Percentiles rank a stretch among this genome's conserved stretches.
Evolutionary conservation across 2,113 vertebrate genomes (phyloP).

Genomic region (Cebidichthys violaceus): DNA sequence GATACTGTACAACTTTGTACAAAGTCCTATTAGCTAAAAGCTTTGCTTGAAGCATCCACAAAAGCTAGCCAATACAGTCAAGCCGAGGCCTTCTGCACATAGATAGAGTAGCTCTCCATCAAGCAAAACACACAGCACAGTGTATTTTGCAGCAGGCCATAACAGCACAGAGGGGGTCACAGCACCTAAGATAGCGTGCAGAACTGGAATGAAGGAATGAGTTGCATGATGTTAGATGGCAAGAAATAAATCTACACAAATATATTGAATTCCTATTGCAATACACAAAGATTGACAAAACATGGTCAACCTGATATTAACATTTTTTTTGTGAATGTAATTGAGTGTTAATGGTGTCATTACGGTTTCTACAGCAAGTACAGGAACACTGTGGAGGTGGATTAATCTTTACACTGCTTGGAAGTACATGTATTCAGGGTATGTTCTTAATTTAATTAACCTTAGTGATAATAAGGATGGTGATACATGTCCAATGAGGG

Average conservation of each 20-base stretch:
- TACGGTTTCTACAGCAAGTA: conserved; percentile 23
- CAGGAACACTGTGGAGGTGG: conserved; percentile 3
- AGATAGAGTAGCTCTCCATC: conserved; percentile 72
- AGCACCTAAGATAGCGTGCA: conserved; percentile 71
- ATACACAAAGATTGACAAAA: conserved; percentile 20
- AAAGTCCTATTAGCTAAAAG: conserved; percentile 53
- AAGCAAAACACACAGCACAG: conserved; percentile 77
- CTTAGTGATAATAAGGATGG: conserved; percentile 16
- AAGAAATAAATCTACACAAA: conserved; percentile 43
- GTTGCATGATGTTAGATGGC: conserved; percentile 69
- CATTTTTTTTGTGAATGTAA: conserved; percentile 10
- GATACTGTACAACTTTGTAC: conserved; percentile 67
- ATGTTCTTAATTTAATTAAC: conserved; percentile 14
- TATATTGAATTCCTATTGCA: conserved; percentile 76
- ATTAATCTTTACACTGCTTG: not conserved
- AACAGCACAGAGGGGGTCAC: conserved; percentile 59
- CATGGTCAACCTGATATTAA: conserved; percentile 27
- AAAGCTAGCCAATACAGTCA: conserved; percentile 77
- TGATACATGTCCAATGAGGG: conserved; percentile 45
- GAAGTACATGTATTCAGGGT: not conserved
- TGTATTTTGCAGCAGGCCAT: conserved; percentile 71
- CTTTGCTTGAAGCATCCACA: conserved; percentile 71
- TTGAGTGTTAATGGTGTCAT: not conserved
- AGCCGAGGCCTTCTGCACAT: conserved; percentile 72
- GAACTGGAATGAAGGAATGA: conserved; percentile 76